Conservation (phyloP, 2,888 invertebrate species). For the Eilema sororculum region DNA sequence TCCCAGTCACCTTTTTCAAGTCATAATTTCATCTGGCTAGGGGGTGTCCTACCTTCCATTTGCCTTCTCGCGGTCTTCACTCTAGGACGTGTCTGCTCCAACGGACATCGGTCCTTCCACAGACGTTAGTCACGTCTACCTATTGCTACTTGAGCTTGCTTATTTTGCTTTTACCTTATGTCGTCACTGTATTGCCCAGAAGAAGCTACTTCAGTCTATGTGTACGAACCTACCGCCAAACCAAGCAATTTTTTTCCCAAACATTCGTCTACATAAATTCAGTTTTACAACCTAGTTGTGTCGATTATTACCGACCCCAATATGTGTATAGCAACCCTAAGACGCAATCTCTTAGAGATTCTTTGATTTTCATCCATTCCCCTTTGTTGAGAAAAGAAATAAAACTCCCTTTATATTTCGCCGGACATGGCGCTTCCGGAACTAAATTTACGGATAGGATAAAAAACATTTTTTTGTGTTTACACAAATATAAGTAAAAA, state of each 20-base stretch:
- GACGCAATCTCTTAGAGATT: conserved; percentile 39
- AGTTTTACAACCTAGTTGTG: neutral
- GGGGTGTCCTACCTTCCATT: no score
- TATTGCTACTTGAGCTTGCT: no score
- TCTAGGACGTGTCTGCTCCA: no score
- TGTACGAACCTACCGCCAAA: no score
- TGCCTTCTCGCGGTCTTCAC: no score
- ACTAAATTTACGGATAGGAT: conserved; percentile 41
- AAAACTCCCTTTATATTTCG: conserved; percentile 35
- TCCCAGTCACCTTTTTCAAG: no score
- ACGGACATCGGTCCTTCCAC: no score
- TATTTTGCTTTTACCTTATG: no score
- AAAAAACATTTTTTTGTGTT: conserved; percentile 34
- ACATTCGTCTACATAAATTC: neutral
- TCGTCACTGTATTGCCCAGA: no score
- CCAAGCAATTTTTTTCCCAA: neutral
- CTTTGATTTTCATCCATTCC: conserved; percentile 42
- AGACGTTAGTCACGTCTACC: no score
- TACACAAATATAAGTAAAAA: conserved; percentile 25
- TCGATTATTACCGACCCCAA: neutral
- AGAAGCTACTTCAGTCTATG: no score
- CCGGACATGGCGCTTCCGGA: conserved; percentile 38
- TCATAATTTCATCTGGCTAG: no score
- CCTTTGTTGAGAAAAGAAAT: conserved; percentile 28
- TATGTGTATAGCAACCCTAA: conserved; percentile 11